phyloP scores from a whole-genome alignment of 1,140 invertebrate species.

The Eueides isabella region DNA sequence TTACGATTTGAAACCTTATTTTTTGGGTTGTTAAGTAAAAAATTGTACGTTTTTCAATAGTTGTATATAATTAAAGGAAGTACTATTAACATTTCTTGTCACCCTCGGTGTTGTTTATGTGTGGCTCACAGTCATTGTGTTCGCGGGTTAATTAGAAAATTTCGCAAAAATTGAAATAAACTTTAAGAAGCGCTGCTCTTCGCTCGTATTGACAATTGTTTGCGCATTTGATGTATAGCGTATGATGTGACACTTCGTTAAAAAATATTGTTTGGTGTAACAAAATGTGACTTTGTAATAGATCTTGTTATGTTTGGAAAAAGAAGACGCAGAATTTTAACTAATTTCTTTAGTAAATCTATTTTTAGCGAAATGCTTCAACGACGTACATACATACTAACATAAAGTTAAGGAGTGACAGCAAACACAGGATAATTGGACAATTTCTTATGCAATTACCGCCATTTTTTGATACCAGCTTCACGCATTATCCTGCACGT shows the following conservation, averaged over 20 bases:
- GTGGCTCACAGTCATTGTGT: slow-evolving; percentile 58
- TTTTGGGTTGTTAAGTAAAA: background rate
- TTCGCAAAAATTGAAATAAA: slow-evolving; percentile 43
- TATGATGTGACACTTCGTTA: slow-evolving; percentile 19
- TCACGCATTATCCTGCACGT: no score
- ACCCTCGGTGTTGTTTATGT: slow-evolving; percentile 65
- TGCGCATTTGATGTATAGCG: slow-evolving; percentile 14
- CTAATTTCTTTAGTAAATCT: no score
- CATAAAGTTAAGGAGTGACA: no score
- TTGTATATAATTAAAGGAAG: slow-evolving; percentile 58
- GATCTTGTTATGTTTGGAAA: slow-evolving; percentile 1
- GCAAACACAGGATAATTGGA: no score
- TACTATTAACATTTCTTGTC: slow-evolving; percentile 62
- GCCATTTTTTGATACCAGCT: no score
- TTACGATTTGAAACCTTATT: slow-evolving; percentile 6
- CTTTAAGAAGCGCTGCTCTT: slow-evolving; percentile 37
- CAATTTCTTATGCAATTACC: no score
- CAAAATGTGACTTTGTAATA: background rate
- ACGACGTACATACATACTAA: no score
- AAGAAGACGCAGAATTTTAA: background rate
- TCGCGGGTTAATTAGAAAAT: slow-evolving; percentile 75
- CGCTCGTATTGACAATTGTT: slow-evolving; percentile 28
- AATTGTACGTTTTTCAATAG: slow-evolving; percentile 39
- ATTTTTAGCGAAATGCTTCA: no score
- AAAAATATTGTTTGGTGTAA: background rate